A percentile compares a stretch with the other conserved stretches of the same genome.
Conservation (phyloP, 1,140 invertebrate species). For the Drosophila sulfurigaster region DNA sequence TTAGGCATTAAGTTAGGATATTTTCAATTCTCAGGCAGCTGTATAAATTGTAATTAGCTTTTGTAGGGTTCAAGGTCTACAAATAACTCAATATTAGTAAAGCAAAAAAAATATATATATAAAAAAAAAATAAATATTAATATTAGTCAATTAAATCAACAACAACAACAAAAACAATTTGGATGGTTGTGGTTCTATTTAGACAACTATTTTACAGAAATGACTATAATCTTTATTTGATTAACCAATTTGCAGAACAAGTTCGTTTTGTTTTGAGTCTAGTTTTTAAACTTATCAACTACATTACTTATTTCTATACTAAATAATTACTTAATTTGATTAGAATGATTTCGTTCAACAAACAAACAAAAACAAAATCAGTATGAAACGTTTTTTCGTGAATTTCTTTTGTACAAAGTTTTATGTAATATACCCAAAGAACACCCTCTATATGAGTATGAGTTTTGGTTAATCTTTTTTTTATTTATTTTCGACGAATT, state of each 20-base stretch:
- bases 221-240: constrained; percentile 31
- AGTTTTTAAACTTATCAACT: constrained; percentile 46
- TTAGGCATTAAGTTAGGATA: constrained; percentile 18
- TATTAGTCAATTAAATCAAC: constrained; percentile 47
- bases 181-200: constrained; percentile 80
- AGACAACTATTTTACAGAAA: constrained; percentile 48
- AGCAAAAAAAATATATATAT: constrained; percentile 18
- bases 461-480: constrained; percentile 38
- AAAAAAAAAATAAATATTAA: constrained; percentile 36
- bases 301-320: constrained; percentile 56
- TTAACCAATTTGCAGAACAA: constrained; percentile 47
- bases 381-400: constrained; percentile 78
- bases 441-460: constrained; percentile 24
- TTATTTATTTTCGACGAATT: constrained; percentile 34
- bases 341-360: constrained; percentile 42
- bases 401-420: constrained; percentile 65
- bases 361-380: constrained; percentile 25
- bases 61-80: constrained; percentile 65
- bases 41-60: constrained; percentile 78
- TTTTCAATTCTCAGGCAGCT: constrained; percentile 38
- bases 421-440: constrained; percentile 37
- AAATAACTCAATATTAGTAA: constrained; percentile 17
- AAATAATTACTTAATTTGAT: constrained; percentile 66
- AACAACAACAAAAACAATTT: constrained; percentile 36
- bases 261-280: constrained; percentile 41